These are phyloP conservation scores for Muscidifurax raptorellus DNA, from an alignment of 1,140 invertebrate genomes.

Conservation along the genomic window DNA sequence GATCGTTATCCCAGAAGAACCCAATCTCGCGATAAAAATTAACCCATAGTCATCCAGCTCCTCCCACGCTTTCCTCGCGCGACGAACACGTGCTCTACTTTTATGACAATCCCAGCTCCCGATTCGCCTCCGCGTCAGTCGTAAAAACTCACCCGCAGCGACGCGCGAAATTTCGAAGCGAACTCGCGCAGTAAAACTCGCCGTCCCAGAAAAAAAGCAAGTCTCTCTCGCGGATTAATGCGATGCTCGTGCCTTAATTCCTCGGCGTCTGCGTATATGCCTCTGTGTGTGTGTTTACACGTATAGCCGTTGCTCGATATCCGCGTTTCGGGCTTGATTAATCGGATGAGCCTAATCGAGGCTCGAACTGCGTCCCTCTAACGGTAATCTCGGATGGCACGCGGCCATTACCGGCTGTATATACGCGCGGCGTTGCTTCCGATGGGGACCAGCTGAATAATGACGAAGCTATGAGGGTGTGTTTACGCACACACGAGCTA, in stretches of 20 bases:
- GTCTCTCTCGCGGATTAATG: not conserved
- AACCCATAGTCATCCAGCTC: not conserved
- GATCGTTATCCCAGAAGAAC: not conserved
- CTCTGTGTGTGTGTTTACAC: no score
- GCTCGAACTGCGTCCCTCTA: conserved; percentile 54
- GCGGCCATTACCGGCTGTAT: conserved; percentile 8
- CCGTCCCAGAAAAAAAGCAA: not conserved
- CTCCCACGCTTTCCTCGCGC: not conserved
- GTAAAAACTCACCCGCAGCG: not conserved
- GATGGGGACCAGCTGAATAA: not conserved
- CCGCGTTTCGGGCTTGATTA: conserved; percentile 52
- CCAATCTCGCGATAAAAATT: conserved; percentile 5
- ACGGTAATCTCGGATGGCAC: conserved; percentile 50
- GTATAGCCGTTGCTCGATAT: no score
- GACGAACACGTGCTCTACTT: not conserved
- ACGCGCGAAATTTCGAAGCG: not conserved
- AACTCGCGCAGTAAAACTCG: not conserved
- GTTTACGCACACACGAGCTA: not conserved
- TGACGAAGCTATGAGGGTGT: not conserved
- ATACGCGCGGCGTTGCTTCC: not conserved
- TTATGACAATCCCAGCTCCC: not conserved
- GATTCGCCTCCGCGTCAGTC: not conserved
- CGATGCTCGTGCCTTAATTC: not conserved
- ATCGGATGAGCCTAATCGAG: conserved; percentile 58
- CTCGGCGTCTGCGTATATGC: no score